Base-by-base conservation (phyloP, 2,113 vertebrate species). In the Clarias macrocephalus region DNA sequence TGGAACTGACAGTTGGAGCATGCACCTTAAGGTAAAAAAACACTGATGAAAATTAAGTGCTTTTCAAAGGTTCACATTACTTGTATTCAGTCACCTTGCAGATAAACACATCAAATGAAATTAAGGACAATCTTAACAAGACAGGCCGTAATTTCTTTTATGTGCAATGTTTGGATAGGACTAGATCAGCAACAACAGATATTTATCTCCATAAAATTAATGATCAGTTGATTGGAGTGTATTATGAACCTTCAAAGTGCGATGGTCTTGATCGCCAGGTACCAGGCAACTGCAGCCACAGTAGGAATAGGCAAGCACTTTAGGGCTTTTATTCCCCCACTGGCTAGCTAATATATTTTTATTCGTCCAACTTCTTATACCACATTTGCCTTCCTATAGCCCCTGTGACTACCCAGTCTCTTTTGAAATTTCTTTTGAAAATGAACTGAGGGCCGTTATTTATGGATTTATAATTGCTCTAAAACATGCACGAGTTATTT, bases 1-100 rank as follows among this genome's bases (percentile, higher is more conserved):
- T 28, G 90, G 83, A 16, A 19, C 25, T 6, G 37, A 92, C 28
- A 3, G 3, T 2, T 81, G 63, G 33, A 88, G 87, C 59, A 57
- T 86, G 4, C 85, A 93, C 65, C 57, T 86, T 3, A 92, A 94
- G 93, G 95, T 95, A 92, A 23, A 19, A 13, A 12, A 23, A 23
- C 54, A 7, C 0, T 48, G 6, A 48, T 48, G 48, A 8, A 76
- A 76, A 52, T 52, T n/a, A 52, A 7, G 28, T 33, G 15, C 28
- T 2, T 6, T 33, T n/a, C n/a, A 68, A 68, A 30, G 13, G 13
- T 37, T 72, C 30, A 72, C 19, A 21, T 72, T 37, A 68, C 65
- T 16, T 68, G 28, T 30, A 21, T 70, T 16, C 30, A 72, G 16
- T 19, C 2, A 37, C 68, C 30, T 21, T 1, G 0, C 68, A 72